phyloP scores from a whole-genome alignment of 2,113 vertebrate genomes.

The Colistium nudipinnis region DNA sequence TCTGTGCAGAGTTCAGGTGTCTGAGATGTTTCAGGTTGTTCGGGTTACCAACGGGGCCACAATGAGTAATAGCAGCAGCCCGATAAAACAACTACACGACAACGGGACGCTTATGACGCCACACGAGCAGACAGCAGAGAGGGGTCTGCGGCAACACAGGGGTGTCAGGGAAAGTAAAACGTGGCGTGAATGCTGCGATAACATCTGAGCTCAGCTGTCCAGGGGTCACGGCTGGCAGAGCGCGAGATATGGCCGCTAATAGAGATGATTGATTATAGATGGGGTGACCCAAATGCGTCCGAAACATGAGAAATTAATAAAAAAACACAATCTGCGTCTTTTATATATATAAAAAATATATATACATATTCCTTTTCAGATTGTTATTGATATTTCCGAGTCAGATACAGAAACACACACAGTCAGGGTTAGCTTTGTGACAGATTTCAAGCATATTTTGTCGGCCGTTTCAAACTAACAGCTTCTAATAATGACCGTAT shows the following conservation, averaged over 20 bases:
- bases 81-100: conserved; percentile 62
- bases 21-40: conserved; percentile 45
- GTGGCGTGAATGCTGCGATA: conserved; percentile 59
- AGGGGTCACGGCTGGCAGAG: conserved; percentile 74
- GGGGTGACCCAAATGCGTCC: conserved; percentile 46
- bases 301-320: conserved; percentile 71
- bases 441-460: conserved; percentile 51
- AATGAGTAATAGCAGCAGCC: conserved; percentile 34
- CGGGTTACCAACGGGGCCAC: conserved; percentile 50
- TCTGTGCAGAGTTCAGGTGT: conserved; percentile 9
- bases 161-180: conserved; percentile 66
- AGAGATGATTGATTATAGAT: conserved; percentile 77
- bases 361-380: conserved; percentile 36
- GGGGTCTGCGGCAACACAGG: conserved; percentile 41
- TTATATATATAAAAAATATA: no score
- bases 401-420: conserved; percentile 47
- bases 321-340: conserved; percentile 64
- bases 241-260: conserved; percentile 76
- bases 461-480: conserved; percentile 12
- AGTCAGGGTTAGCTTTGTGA: conserved; percentile 65
- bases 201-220: conserved; percentile 77
- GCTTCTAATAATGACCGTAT: conserved; percentile 5
- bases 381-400: conserved; percentile 37
- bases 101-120: conserved; percentile 45
- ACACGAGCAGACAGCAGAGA: conserved; percentile 51